These are phyloP conservation scores for Cephalopterus ornatus DNA, from an alignment of 2,113 vertebrate species.

Conservation along the genomic window DNA sequence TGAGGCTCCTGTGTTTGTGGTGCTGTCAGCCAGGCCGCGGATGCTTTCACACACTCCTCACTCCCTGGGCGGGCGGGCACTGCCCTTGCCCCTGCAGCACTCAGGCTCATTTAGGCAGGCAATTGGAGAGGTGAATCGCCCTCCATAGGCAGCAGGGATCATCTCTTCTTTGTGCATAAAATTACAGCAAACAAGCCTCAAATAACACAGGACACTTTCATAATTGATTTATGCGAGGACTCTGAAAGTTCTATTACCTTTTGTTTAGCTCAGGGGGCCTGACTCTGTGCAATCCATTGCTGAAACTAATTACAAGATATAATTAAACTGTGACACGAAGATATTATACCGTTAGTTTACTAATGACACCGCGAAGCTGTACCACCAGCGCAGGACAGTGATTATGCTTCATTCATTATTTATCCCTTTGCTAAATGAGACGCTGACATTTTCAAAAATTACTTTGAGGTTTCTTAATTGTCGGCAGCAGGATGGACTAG, in stretches of 20 bases:
- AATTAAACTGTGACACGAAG: conserved; percentile 93
- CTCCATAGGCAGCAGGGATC: conserved; percentile 55
- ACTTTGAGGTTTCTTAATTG: conserved; percentile 87
- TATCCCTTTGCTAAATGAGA: conserved; percentile 97
- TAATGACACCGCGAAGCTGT: conserved; percentile 88
- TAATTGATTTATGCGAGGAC: conserved; percentile 80
- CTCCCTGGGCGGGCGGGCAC: neutral
- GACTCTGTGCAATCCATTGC: conserved; percentile 92
- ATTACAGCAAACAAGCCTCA: conserved; percentile 79
- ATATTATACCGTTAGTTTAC: conserved; percentile 86
- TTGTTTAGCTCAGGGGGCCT: conserved; percentile 87
- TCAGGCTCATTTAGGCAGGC: neutral
- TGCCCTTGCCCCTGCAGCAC: neutral
- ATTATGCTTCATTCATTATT: conserved; percentile 99
- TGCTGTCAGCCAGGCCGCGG: neutral
- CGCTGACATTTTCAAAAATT: conserved; percentile 95
- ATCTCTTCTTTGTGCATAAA: conserved; percentile 73
- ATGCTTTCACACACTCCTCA: fast-evolving
- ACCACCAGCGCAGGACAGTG: conserved; percentile 93
- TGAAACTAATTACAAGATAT: conserved; percentile 99
- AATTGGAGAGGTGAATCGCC: conserved; percentile 7
- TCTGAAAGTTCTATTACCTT: conserved; percentile 83
- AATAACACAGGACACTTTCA: conserved; percentile 77
- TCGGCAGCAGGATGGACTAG: conserved; percentile 78
- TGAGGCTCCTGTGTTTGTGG: fast-evolving